phyloP scores from a whole-genome alignment of 2,797 vertebrate genomes.

The Spea hammondii region DNA sequence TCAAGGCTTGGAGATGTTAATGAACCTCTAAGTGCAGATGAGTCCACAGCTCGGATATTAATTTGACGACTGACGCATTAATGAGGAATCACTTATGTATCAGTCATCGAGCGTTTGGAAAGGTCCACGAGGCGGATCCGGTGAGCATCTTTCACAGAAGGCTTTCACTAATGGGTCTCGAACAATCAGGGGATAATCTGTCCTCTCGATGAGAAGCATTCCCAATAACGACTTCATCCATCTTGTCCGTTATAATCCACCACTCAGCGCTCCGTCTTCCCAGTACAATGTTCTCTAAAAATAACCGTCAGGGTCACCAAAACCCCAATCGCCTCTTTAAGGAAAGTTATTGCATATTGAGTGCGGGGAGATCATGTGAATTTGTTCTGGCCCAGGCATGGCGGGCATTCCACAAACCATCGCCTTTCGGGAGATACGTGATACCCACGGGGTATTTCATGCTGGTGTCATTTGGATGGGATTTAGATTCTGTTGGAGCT shows the following conservation, averaged over 20 bases:
- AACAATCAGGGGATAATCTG: constrained; percentile 5
- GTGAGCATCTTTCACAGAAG: background rate
- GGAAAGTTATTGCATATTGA: too few species aligned
- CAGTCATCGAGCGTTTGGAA: background rate
- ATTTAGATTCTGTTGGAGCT: too few species aligned
- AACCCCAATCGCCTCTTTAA: background rate
- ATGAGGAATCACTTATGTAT: background rate
- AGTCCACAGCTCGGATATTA: constrained; percentile 2
- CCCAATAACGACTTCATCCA: background rate
- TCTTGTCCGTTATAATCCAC: background rate
- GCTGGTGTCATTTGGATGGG: too few species aligned
- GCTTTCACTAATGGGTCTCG: background rate
- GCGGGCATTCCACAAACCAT: background rate
- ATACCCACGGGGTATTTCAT: background rate
- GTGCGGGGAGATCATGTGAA: background rate
- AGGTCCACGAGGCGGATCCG: background rate
- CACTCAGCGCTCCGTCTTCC: background rate
- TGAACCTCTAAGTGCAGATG: background rate
- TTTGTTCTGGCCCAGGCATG: background rate
- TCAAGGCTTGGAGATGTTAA: background rate
- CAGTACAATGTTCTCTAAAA: background rate
- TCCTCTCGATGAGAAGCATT: background rate
- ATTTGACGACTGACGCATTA: constrained; percentile 13
- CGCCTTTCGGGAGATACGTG: background rate
- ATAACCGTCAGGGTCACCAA: background rate